Evolutionary conservation across 2,888 invertebrate genomes (phyloP).

Genomic region (Didymodactylos carnosus): DNA sequence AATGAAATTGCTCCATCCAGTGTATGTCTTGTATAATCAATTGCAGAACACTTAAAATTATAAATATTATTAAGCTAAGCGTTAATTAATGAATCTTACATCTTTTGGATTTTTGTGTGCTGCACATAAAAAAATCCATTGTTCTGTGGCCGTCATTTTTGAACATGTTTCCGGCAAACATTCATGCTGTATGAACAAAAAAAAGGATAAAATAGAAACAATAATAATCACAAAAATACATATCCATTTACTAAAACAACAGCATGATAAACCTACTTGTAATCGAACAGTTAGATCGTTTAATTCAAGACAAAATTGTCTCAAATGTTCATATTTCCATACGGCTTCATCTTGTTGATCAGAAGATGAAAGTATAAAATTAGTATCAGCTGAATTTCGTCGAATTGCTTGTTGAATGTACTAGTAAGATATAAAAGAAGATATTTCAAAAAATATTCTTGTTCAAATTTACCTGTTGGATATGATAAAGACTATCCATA

Average conservation of each 20-base stretch:
- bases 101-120: conserved; percentile 99
- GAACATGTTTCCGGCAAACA: conserved; percentile 90
- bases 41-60: conserved; percentile 61
- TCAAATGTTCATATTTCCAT: conserved; percentile 97
- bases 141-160: conserved; percentile 99
- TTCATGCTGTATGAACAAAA: conserved; percentile 45
- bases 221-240: no score
- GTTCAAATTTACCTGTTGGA: conserved; percentile 50
- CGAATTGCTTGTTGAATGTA: conserved; percentile 93
- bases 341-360: conserved; percentile 94
- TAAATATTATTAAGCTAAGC: no score
- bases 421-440: conserved; percentile 19
- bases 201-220: not conserved
- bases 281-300: conserved; percentile 82
- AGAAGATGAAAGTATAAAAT: conserved; percentile 79
- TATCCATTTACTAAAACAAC: no score
- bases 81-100: no score
- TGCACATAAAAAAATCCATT: conserved; percentile 98
- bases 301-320: conserved; percentile 96
- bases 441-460: not conserved
- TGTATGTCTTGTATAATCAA: conserved; percentile 94
- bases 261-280: conserved; percentile 20
- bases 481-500: conserved; percentile 95
- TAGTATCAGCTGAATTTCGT: conserved; percentile 73
- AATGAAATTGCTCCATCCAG: conserved; percentile 94